A percentile compares a stretch with the other conserved stretches of the same genome.
These are phyloP conservation scores for Eira barbara DNA, from an alignment of 2,113 vertebrate genomes.

Conservation along the genomic window DNA sequence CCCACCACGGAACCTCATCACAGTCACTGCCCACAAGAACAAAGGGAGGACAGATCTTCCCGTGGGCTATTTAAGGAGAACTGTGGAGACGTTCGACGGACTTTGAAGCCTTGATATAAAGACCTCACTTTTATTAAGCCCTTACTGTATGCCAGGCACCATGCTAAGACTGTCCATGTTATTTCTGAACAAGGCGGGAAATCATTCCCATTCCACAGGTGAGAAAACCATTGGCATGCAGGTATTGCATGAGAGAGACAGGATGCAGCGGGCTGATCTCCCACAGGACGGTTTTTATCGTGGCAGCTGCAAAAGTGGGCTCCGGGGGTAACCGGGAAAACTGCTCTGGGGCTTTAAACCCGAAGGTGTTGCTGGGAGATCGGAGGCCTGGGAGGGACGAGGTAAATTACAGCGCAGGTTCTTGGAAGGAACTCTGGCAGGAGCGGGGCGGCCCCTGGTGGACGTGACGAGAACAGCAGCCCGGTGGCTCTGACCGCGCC, in stretches of 20 bases:
- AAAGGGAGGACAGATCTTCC: neutral
- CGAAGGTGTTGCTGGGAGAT: slow-evolving; percentile 13
- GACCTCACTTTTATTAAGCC: neutral
- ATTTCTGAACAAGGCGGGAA: neutral
- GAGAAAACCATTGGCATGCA: neutral
- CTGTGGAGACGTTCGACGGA: neutral
- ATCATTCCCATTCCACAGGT: neutral
- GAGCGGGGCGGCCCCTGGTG: slow-evolving; percentile 61
- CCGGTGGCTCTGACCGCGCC: neutral
- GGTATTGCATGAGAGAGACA: neutral
- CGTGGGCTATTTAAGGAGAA: neutral
- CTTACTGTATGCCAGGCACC: neutral
- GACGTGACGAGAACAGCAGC: neutral
- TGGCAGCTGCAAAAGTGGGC: neutral
- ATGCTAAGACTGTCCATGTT: rapidly evolving
- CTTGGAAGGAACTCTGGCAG: neutral
- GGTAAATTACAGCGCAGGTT: neutral
- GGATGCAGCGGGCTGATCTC: neutral
- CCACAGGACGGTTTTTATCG: neutral
- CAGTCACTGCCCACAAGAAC: neutral
- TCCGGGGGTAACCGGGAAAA: neutral
- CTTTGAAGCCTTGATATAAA: neutral
- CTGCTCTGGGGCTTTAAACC: slow-evolving; percentile 24
- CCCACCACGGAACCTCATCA: neutral
- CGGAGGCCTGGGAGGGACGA: neutral